Conservation (phyloP, 2,888 invertebrate species). For the Pandemis heparana region DNA sequence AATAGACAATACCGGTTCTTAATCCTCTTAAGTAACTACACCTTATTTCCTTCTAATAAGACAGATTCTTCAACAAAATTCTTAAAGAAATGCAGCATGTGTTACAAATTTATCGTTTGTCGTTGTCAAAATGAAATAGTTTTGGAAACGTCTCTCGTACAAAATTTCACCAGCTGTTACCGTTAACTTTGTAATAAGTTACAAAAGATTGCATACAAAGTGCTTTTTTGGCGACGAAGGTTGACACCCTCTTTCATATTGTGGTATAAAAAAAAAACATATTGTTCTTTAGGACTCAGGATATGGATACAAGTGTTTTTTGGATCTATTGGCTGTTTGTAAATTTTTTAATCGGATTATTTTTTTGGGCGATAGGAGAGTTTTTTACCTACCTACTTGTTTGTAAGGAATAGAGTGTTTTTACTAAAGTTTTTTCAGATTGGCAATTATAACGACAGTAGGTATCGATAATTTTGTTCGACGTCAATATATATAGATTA, state of each 20-base stretch:
- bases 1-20: conserved; percentile 60
- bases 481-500: too few relatives aligned
- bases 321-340: conserved; percentile 26
- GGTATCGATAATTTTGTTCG: too few relatives aligned
- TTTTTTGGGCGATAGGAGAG: conserved; percentile 1
- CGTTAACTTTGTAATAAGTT: conserved; percentile 10
- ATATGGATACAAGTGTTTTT: conserved; percentile 57
- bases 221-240: conserved; percentile 48
- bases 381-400: neutral
- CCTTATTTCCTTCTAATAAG: neutral
- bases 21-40: conserved; percentile 63
- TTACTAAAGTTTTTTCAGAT: too few relatives aligned
- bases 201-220: conserved; percentile 47
- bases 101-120: conserved; percentile 22
- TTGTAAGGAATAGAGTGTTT: neutral
- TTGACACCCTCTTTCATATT: conserved; percentile 61
- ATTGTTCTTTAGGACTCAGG: conserved; percentile 43
- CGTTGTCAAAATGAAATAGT: neutral
- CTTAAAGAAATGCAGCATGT: conserved; percentile 33
- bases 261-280: conserved; percentile 62
- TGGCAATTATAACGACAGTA: too few relatives aligned
- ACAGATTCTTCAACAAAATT: neutral
- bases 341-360: conserved; percentile 35
- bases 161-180: neutral
- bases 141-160: neutral